Percentiles rank a stretch among this genome's conserved stretches.
phyloP scores from a whole-genome alignment of 1,140 invertebrate genomes.

The Eriosoma lanigerum region DNA sequence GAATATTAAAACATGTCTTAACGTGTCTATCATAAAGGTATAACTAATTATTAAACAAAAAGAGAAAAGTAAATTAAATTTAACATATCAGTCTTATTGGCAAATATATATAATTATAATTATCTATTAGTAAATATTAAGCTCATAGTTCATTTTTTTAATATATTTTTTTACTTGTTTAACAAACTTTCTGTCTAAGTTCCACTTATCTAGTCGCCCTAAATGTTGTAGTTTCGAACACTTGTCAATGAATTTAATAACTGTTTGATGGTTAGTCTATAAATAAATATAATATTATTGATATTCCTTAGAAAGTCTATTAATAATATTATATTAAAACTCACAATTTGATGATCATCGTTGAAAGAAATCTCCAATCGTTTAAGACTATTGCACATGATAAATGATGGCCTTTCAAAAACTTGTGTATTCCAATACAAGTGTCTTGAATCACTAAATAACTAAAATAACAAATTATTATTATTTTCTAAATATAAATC shows the following conservation, averaged over 20 bases:
- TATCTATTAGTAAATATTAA: slow-evolving; percentile 25
- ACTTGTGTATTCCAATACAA: neutral
- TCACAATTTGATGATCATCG: neutral
- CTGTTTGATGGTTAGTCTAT: neutral
- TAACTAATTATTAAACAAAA: neutral
- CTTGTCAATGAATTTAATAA: slow-evolving; percentile 34
- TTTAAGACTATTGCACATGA: slow-evolving; percentile 7
- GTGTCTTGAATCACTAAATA: neutral
- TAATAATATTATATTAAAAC: neutral
- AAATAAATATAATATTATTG: slow-evolving; percentile 26
- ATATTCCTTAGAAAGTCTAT: neutral
- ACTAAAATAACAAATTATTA: neutral
- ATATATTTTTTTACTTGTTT: slow-evolving; percentile 1
- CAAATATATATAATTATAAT: slow-evolving; percentile 2
- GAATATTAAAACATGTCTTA: slow-evolving; percentile 10
- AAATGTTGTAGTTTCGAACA: slow-evolving; percentile 38
- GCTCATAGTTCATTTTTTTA: slow-evolving; percentile 12
- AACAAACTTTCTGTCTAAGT: neutral
- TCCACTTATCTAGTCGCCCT: neutral
- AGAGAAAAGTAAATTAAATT: neutral
- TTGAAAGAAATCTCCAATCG: neutral
- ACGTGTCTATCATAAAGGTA: neutral
- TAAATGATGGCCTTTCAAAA: neutral
- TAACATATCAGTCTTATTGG: slow-evolving; percentile 41
- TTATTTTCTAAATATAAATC: no score